These are phyloP conservation scores for Diarsia rubi DNA, from an alignment of 2,888 invertebrate species.

Conservation along the genomic window DNA sequence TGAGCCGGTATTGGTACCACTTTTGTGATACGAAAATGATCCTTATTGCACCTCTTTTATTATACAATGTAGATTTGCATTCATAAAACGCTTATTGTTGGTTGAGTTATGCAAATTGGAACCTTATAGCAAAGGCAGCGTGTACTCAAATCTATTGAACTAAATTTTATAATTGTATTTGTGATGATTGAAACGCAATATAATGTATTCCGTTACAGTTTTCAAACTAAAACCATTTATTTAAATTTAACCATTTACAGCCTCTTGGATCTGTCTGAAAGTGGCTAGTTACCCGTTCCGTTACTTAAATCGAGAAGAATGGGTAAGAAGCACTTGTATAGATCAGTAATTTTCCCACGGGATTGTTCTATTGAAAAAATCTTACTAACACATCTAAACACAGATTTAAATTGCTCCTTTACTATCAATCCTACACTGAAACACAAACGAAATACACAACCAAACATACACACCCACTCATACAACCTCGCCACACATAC, in stretches of 20 bases:
- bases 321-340: not conserved
- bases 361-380: not conserved
- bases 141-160: not conserved
- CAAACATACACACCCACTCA: too few relatives aligned
- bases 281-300: not conserved
- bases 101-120: conserved; percentile 18
- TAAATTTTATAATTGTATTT: conserved; percentile 29
- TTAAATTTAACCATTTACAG: not conserved
- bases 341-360: not conserved
- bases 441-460: too few relatives aligned
- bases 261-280: not conserved
- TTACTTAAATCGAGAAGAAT: not conserved
- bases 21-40: conserved; percentile 42
- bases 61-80: conserved; percentile 57
- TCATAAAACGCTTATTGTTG: conserved; percentile 52
- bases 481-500: too few relatives aligned
- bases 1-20: conserved; percentile 64
- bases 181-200: conserved; percentile 29
- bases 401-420: too few relatives aligned
- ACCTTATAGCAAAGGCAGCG: not conserved
- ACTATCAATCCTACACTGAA: too few relatives aligned
- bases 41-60: conserved; percentile 42
- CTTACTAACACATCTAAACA: too few relatives aligned
- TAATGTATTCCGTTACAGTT: conserved; percentile 2
- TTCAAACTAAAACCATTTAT: conserved; percentile 2